Evolutionary conservation across 92 coral and sea anemone genomes (phyloP), one percentile per base, ranked within the genome.

Genomic region (Metridium senile): DNA sequence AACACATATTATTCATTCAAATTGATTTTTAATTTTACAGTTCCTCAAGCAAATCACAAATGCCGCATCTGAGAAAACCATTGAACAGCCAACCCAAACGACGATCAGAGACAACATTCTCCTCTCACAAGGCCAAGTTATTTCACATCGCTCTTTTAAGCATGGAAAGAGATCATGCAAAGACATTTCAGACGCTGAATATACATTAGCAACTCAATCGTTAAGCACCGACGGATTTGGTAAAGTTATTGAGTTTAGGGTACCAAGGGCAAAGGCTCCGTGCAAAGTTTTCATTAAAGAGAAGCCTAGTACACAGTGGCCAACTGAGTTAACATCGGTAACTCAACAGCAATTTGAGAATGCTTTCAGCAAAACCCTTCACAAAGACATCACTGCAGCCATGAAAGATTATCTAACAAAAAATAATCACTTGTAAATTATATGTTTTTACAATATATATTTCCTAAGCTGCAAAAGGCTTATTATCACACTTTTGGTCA

Each of bases 281-380:
- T 67, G 82, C 66, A 77, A 66, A 66, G 74, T 85, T 30, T 85
- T 85, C 30, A 43, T 85, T 20, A 85, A 85, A 56, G 31, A 53
- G 58, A 80, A 74, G 68, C 89, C 89, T 21, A 80, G 62, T 53
- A 13, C 49, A 39, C 77, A 74, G 59, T 85, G 85, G 89, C 89
- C 89, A 27, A 70, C 30, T 66, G 65, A 33, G 71, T 52, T 74
- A 19, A 20, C 46, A 43, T 33, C 72, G 26, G 20, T 25, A 1
- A 46, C 64, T 9, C 63, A 62, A 28, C 45, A 26, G n/a, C 74
- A 81, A 28, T 28, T 52, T 52, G 23, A 59, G 11, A 26, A 10
- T 8, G 64, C 64, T 7, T 11, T 71, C 33, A 27, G 10, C 17
- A 47, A 71, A 32, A 25, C 62, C 16, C 18, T 71, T 18, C 32